Base-by-base conservation (phyloP, 1,140 invertebrate species). In the Tachypleus tridentatus region DNA sequence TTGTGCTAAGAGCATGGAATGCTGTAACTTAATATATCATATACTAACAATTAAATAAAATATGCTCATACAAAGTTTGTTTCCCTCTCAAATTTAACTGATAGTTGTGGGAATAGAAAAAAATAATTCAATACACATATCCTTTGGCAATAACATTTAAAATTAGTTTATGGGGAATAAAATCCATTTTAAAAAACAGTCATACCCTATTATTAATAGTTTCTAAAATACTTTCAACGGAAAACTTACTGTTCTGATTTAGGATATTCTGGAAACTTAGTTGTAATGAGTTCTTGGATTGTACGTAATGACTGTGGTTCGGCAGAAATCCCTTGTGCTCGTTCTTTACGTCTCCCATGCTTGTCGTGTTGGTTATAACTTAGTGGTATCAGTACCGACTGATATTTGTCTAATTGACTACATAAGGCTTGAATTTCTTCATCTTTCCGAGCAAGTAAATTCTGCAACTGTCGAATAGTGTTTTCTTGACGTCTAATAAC, bases 351-450 rank as follows among this genome's bases (percentile, higher is more conserved):
- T 76, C 60, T 70, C 74, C 60, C 76, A 73, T 61, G 51, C 60
- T 5, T 71, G 71, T 3, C 73, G 79, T 67, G 77, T 79, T 73
- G 74, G 78, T 75, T 77, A 64, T 58, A 67, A 29, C 29, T 29
- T 29, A 29, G 29, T 48, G 61, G 68, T 67, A 67, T 64, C 47
- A 63, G 66, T 9, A 96, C 89, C 72, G 89, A 92, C 74, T 94
- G 88, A 78, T 93, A 93, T 75, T 95, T 95, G 75, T 96, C 92
- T 72, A 96, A 79, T 75, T 95, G 91, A 65, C 91, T 93, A 57
- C 86, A 82, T 51, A 97, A 76, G 70, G 93, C 85, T 65, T 85
- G 79, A 66, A 95, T 93, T 74, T 91, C 85, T 58, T 86, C 84
- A 61, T 94, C 88, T 58, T 86, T 83, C 61, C 83, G 78, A 61